Percentiles rank a stretch among this genome's conserved stretches.
phyloP scores from a whole-genome alignment of 1,140 invertebrate genomes.

The Pseudachorutes palmiensis region DNA sequence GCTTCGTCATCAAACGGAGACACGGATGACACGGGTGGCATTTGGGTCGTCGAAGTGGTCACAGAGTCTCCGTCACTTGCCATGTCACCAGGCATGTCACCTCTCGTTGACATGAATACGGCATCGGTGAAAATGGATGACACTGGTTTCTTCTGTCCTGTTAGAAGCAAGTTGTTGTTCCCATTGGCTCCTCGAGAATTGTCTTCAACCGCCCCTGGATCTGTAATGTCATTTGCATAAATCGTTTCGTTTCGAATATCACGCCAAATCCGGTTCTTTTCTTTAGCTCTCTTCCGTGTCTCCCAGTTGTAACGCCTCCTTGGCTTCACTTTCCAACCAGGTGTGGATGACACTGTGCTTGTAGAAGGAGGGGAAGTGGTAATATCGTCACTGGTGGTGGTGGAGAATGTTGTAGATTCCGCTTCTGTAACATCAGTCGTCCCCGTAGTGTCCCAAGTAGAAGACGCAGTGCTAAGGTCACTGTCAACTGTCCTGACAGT shows the following conservation, averaged over 20 bases:
- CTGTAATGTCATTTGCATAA: neutral
- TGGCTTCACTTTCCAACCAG: neutral
- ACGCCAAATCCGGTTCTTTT: neutral
- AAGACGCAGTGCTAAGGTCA: no score
- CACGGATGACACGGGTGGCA: constrained; percentile 24
- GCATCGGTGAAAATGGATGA: constrained; percentile 11
- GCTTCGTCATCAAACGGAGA: constrained; percentile 16
- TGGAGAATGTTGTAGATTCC: neutral
- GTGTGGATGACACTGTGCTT: neutral
- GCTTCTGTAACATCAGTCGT: neutral
- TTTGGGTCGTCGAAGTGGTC: constrained; percentile 31
- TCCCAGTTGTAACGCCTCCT: neutral
- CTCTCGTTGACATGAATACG: constrained; percentile 31
- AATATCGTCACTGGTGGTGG: neutral
- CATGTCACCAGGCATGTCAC: constrained; percentile 35
- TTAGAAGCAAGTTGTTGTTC: neutral
- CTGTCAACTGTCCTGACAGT: neutral
- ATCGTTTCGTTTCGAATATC: neutral
- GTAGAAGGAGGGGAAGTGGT: no score
- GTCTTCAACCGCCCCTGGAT: neutral
- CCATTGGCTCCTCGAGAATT: neutral
- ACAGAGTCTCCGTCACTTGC: constrained; percentile 13
- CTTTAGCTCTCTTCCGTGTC: neutral
- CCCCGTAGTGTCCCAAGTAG: no score
- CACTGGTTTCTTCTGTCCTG: neutral